phyloP scores from a whole-genome alignment of 2,113 vertebrate species.

The Peromyscus californicus region DNA sequence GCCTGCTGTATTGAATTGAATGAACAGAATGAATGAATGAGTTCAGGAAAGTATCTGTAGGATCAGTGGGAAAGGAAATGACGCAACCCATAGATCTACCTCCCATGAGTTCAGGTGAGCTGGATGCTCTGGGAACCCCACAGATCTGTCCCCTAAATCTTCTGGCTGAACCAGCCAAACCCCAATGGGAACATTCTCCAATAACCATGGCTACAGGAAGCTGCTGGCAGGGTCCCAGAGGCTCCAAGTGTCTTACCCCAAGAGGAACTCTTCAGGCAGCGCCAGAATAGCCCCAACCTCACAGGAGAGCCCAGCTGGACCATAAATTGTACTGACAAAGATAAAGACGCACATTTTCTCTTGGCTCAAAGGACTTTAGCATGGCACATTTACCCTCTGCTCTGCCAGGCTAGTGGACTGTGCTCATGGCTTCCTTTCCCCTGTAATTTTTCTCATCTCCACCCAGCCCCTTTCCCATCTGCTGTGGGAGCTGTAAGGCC shows the following conservation, averaged over 20 bases:
- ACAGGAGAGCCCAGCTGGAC: conserved; percentile 73
- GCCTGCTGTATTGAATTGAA: background rate
- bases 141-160: conserved; percentile 34
- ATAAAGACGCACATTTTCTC: conserved; percentile 86
- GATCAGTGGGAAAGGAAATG: background rate
- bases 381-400: background rate
- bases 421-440: conserved; percentile 20
- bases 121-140: background rate
- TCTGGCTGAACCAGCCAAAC: conserved; percentile 27
- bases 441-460: conserved; percentile 18
- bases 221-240: conserved; percentile 78
- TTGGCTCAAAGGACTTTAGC: conserved; percentile 72
- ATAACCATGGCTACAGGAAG: conserved; percentile 81
- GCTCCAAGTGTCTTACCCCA: conserved; percentile 63
- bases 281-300: conserved; percentile 76
- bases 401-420: background rate
- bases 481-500: background rate
- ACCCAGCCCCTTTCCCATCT: background rate
- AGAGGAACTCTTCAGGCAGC: conserved; percentile 85
- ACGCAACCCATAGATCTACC: background rate
- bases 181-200: conserved; percentile 61
- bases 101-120: background rate
- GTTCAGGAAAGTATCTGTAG: background rate
- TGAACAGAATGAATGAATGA: background rate
- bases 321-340: conserved; percentile 82